Evolutionary conservation across 2,113 vertebrate genomes (phyloP).

Genomic region (Eudyptes chrysolophus): DNA sequence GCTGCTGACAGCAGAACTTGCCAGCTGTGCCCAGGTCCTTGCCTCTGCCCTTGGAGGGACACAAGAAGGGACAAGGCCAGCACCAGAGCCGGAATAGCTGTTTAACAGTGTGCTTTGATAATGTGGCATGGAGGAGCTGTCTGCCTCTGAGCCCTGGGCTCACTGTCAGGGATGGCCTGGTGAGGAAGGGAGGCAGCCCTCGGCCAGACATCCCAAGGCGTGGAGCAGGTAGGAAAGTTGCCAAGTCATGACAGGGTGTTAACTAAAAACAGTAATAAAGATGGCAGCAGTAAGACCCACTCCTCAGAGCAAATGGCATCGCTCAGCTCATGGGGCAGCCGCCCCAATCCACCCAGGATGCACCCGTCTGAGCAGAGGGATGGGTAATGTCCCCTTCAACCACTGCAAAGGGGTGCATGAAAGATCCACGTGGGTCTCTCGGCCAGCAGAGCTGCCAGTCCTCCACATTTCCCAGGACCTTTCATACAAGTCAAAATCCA

Average conservation of each 20-base stretch:
- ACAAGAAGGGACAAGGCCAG: neutral
- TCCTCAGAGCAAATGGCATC: neutral
- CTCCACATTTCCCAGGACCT: neutral
- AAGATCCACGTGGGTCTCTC: neutral
- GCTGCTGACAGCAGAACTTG: neutral
- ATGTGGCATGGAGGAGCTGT: neutral
- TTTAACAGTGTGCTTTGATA: neutral
- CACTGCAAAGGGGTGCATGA: neutral
- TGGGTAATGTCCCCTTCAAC: neutral
- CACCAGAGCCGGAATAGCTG: neutral
- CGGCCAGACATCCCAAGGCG: neutral
- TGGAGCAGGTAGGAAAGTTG: neutral
- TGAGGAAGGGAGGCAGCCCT: neutral
- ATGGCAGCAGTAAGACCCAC: neutral
- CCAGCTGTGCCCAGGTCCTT: neutral
- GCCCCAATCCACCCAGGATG: accelerated
- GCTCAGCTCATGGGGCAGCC: neutral
- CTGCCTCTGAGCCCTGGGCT: neutral
- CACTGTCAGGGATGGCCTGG: neutral
- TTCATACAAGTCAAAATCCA: neutral
- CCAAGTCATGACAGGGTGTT: neutral
- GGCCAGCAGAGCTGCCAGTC: neutral
- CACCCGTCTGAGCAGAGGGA: neutral
- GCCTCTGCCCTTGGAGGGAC: neutral
- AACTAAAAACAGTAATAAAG: neutral